A percentile compares a stretch with the other conserved stretches of the same genome.
Conservation (phyloP, 2,888 invertebrate genomes). For the Nycteola revayana region DNA sequence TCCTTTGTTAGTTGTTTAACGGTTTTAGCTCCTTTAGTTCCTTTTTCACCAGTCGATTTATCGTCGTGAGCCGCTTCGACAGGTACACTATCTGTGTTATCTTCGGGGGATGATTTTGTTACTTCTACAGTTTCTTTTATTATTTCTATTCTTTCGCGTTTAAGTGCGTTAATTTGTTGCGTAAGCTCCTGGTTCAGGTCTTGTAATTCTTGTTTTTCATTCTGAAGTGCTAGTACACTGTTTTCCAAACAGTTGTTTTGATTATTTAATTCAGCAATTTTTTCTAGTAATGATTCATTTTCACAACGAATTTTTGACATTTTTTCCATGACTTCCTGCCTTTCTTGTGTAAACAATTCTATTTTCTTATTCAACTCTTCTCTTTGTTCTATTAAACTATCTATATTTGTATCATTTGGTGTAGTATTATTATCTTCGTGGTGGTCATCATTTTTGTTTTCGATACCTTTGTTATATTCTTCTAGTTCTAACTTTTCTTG, state of each 20-base stretch:
- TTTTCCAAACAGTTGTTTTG: conserved; percentile 74
- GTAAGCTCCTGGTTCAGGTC: conserved; percentile 57
- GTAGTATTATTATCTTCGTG: conserved; percentile 34
- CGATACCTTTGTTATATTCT: conserved; percentile 83
- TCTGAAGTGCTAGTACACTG: conserved; percentile 65
- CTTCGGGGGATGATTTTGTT: conserved; percentile 57
- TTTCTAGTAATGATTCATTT: conserved; percentile 78
- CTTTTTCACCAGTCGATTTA: conserved; percentile 59
- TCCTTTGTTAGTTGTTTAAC: conserved; percentile 78
- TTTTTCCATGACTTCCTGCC: conserved; percentile 86
- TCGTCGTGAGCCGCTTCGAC: conserved; percentile 62
- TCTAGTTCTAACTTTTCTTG: conserved; percentile 87
- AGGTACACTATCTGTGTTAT: conserved; percentile 46
- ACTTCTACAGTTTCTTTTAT: conserved; percentile 67
- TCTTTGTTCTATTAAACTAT: conserved; percentile 83
- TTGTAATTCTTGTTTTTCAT: conserved; percentile 65
- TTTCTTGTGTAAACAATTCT: conserved; percentile 85
- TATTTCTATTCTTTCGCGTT: conserved; percentile 65
- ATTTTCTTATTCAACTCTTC: conserved; percentile 85
- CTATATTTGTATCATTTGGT: conserved; percentile 78
- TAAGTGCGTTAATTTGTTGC: conserved; percentile 69
- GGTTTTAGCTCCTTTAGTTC: conserved; percentile 60
- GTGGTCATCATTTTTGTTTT: conserved; percentile 42
- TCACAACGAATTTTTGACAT: conserved; percentile 84
- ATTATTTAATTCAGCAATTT: conserved; percentile 73